Conservation (phyloP, 2,888 invertebrate species). For the Ashinkailepas kermadecensis region DNA sequence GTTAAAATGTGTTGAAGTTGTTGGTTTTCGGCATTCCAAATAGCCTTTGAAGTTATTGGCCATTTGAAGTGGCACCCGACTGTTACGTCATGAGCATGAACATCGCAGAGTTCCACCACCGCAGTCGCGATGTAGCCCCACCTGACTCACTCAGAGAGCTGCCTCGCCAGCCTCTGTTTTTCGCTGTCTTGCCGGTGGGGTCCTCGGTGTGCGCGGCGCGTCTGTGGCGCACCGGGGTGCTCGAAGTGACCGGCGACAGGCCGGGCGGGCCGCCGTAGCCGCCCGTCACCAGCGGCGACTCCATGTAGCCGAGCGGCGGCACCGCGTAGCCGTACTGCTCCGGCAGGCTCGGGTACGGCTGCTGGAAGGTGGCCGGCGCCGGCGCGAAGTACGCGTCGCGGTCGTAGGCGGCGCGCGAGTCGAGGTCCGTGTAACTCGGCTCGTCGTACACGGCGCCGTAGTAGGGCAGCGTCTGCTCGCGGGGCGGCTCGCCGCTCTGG, state of each 20-base stretch:
- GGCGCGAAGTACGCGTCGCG: background rate
- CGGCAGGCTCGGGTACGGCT: background rate
- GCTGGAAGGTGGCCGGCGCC: background rate
- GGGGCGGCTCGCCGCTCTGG: background rate
- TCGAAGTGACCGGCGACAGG: background rate
- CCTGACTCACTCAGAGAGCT: constrained; percentile 12
- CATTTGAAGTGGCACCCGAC: too few species aligned
- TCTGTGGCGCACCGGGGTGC: background rate
- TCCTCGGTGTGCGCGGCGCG: background rate
- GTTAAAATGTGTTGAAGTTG: too few species aligned
- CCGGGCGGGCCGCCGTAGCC: background rate
- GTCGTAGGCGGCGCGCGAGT: background rate
- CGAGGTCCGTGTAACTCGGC: background rate
- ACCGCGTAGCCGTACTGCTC: background rate
- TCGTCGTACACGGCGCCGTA: background rate
- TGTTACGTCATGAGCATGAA: too few species aligned
- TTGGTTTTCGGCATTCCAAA: too few species aligned
- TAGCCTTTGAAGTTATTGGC: too few species aligned
- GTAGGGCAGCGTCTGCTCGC: background rate
- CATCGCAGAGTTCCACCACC: too few species aligned
- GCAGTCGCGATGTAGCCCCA: background rate
- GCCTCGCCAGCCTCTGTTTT: constrained; percentile 15
- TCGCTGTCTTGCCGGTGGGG: background rate
- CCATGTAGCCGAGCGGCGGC: background rate
- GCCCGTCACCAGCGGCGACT: background rate